Percentiles rank a stretch among this genome's conserved stretches.
phyloP scores from a whole-genome alignment of 2,113 vertebrate genomes.

The Syngnathus typhle region DNA sequence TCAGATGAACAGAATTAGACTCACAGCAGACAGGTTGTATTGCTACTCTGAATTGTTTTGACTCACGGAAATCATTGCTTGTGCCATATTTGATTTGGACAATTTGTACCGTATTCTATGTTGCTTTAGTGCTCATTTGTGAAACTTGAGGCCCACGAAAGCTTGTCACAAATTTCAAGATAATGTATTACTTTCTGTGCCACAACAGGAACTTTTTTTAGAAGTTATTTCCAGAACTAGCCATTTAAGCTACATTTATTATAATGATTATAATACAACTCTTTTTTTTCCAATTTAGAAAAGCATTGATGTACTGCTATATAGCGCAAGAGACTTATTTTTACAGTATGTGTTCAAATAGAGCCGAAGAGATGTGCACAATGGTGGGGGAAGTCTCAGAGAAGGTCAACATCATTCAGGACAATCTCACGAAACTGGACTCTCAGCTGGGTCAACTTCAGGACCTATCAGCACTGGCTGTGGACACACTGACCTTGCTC shows the following conservation, averaged over 20 bases:
- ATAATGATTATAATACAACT: background rate
- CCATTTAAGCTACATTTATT: background rate
- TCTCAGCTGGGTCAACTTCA: constrained; percentile 88
- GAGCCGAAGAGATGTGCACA: constrained; percentile 80
- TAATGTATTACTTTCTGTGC: no score
- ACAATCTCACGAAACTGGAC: constrained; percentile 81
- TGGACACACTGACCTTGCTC: constrained; percentile 88
- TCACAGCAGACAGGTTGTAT: constrained; percentile 80
- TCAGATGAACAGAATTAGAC: constrained; percentile 75
- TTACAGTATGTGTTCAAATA: constrained; percentile 36
- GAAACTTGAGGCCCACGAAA: background rate
- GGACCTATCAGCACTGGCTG: constrained; percentile 85
- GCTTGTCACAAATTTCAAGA: no score
- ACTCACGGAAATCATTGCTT: background rate
- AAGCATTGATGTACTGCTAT: background rate
- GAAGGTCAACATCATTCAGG: constrained; percentile 84
- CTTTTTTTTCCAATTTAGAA: background rate
- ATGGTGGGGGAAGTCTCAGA: constrained; percentile 84
- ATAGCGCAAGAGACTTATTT: background rate
- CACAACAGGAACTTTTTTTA: no score
- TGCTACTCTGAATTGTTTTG: background rate
- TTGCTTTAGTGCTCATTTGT: background rate
- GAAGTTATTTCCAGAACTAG: background rate
- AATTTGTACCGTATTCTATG: background rate
- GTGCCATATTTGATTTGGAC: background rate